Evolutionary conservation across 2,888 invertebrate genomes (phyloP).

Genomic region (Acrocyrtus sp.): DNA sequence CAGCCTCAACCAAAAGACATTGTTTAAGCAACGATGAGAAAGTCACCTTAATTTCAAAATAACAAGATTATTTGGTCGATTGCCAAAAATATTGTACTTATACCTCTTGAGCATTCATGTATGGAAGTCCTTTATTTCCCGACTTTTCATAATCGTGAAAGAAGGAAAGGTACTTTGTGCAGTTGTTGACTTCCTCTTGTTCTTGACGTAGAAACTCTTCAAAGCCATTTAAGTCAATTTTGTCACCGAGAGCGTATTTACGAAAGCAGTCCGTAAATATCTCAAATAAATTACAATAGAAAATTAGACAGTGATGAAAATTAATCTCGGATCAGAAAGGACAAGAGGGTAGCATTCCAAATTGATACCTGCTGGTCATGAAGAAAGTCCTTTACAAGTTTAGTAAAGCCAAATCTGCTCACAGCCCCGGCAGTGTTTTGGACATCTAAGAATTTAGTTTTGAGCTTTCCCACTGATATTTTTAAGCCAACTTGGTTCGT

Average conservation of each 20-base stretch:
- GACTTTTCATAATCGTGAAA: slow-evolving; percentile 45
- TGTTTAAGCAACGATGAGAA: neutral
- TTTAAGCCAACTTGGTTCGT: slow-evolving; percentile 45
- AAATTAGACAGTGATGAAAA: too few relatives aligned
- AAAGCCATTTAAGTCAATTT: slow-evolving; percentile 41
- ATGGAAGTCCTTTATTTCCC: slow-evolving; percentile 40
- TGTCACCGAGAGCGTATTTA: slow-evolving; percentile 30
- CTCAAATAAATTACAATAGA: too few relatives aligned
- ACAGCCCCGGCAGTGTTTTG: slow-evolving; percentile 24
- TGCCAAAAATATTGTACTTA: too few relatives aligned
- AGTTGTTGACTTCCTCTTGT: slow-evolving; percentile 39
- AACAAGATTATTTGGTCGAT: too few relatives aligned
- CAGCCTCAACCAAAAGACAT: slow-evolving; percentile 24
- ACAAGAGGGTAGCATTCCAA: neutral
- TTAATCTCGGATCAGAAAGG: neutral
- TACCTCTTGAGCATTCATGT: slow-evolving; percentile 50
- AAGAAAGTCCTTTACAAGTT: slow-evolving; percentile 36
- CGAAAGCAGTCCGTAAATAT: slow-evolving; percentile 58
- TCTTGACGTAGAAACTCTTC: slow-evolving; percentile 49
- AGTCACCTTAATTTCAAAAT: too few relatives aligned
- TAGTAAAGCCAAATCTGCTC: slow-evolving; percentile 18
- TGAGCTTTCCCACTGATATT: slow-evolving; percentile 49
- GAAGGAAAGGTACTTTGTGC: slow-evolving; percentile 18
- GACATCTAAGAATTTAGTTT: slow-evolving; percentile 30
- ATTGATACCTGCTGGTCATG: slow-evolving; percentile 53